Percentiles rank a stretch among this genome's conserved stretches.
Evolutionary conservation across 2,797 vertebrate species (phyloP).

Genomic region (Bovichtus variegatus): DNA sequence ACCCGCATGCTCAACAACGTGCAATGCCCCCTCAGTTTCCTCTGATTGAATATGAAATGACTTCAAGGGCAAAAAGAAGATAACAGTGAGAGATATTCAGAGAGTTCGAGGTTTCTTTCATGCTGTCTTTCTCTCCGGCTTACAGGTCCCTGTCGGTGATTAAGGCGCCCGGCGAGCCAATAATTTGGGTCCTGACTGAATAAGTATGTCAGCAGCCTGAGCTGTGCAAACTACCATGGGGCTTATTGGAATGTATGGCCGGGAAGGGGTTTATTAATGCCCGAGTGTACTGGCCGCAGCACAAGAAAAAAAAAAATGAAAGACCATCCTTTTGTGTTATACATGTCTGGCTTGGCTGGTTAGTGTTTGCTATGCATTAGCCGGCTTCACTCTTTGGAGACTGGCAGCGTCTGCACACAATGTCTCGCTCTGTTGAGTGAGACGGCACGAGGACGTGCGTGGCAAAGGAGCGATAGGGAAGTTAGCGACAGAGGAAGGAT

Average conservation of each 20-base stretch:
- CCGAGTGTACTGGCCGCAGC: conserved; percentile 49
- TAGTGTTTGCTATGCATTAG: conserved; percentile 80
- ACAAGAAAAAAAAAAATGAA: conserved; percentile 17
- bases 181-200: conserved; percentile 73
- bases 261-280: conserved; percentile 44
- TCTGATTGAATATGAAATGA: conserved; percentile 72
- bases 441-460: conserved; percentile 57
- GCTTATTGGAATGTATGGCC: conserved; percentile 72
- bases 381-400: conserved; percentile 67
- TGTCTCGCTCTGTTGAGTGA: conserved; percentile 72
- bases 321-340: conserved; percentile 66
- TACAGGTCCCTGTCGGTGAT: conserved; percentile 71
- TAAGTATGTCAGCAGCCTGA: conserved; percentile 67
- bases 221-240: conserved; percentile 58
- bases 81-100: conserved; percentile 47
- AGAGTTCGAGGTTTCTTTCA: conserved; percentile 54
- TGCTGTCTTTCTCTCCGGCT: conserved; percentile 58
- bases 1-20: conserved; percentile 47
- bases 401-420: conserved; percentile 66
- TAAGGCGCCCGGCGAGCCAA: conserved; percentile 57
- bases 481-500: conserved; percentile 38
- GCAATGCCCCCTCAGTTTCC: conserved; percentile 53
- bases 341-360: conserved; percentile 65
- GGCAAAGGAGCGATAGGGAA: conserved; percentile 32
- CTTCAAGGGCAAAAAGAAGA: conserved; percentile 71